phyloP scores from a whole-genome alignment of 2,888 invertebrate species.

The Sinhomidia bicolor region DNA sequence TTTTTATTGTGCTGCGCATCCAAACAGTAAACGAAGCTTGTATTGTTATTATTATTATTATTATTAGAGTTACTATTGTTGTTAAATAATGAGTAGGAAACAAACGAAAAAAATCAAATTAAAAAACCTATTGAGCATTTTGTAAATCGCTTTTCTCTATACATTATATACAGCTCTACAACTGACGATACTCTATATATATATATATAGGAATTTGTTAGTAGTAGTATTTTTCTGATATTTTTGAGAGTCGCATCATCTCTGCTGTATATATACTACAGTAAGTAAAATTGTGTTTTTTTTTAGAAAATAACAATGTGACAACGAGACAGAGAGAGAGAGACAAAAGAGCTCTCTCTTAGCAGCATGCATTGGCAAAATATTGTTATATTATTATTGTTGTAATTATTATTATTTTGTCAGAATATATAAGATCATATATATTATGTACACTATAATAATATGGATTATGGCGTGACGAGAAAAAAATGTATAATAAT shows the following conservation, averaged over 20 bases:
- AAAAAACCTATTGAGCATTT: background rate
- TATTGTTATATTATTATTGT: constrained; percentile 40
- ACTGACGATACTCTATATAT: background rate
- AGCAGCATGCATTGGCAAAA: constrained; percentile 75
- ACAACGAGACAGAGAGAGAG: constrained; percentile 30
- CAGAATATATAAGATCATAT: background rate
- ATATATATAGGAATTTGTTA: constrained; percentile 8
- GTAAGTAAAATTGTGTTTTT: background rate
- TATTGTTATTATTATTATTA: background rate
- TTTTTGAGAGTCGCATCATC: background rate
- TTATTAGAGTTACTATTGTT: too few relatives aligned
- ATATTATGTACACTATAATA: background rate
- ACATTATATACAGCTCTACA: background rate
- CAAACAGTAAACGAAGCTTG: background rate
- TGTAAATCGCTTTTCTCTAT: background rate
- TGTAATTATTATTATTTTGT: constrained; percentile 25
- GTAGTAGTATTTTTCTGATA: background rate
- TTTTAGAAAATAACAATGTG: constrained; percentile 26
- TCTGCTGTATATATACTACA: constrained; percentile 3
- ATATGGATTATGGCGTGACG: constrained; percentile 57
- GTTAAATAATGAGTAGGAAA: too few relatives aligned
- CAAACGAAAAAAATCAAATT: background rate
- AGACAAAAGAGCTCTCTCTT: constrained; percentile 65
- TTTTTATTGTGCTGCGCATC: constrained; percentile 18
- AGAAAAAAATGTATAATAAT: constrained; percentile 53